Base-by-base conservation (phyloP, 2,797 vertebrate species). In the Myotis vivesi region DNA sequence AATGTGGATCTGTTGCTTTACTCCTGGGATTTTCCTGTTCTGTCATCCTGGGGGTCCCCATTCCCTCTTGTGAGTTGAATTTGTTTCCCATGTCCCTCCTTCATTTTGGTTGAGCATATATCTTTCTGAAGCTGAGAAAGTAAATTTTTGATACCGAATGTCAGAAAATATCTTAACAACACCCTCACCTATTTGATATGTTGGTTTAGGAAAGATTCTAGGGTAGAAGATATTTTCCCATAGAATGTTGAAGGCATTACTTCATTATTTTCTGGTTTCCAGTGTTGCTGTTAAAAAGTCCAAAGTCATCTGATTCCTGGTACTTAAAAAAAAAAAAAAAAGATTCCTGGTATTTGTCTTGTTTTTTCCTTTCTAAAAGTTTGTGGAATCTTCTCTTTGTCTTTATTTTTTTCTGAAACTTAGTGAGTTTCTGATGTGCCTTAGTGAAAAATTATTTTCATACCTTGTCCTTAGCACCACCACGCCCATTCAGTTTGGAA, bases 401-500 rank as follows among this genome's bases (percentile, higher is more conserved):
- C 41, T 75, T 89, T 36, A 36, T 80, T 86, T 85, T 92, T 82
- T 38, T 22, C 38, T 87, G 44, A 80, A 87, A 53, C 22, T 57
- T 94, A n/a, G 5, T 2, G 12, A 23, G 25, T 62, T 62, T 62
- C 59, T 11, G 44, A 79, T 44, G 44, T 75, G 8, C 25, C 36
- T 76, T 82, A 41, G 3, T 66, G 55, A 73, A 53, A 82, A 79
- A 62, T n/a, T 41, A 68, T 81, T 57, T 91, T 94, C 51, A 64
- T 85, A 16, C 68, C 25, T 57, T 94, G 41, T 87, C 30, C 62
- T 83, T 44, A 2, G 55, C 76, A 66, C 9, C 49, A 41, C 22
- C 38, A n/a, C n/a, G 41, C 19, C 64, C 44, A 89, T 89, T 91
- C 38, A 41, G 5, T 86, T 93, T 94, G 87, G 89, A 75, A 92